A percentile compares a stretch with the other conserved stretches of the same genome.
phyloP scores from a whole-genome alignment of 2,113 vertebrate species.

The Forbesichthys papilliferus region DNA sequence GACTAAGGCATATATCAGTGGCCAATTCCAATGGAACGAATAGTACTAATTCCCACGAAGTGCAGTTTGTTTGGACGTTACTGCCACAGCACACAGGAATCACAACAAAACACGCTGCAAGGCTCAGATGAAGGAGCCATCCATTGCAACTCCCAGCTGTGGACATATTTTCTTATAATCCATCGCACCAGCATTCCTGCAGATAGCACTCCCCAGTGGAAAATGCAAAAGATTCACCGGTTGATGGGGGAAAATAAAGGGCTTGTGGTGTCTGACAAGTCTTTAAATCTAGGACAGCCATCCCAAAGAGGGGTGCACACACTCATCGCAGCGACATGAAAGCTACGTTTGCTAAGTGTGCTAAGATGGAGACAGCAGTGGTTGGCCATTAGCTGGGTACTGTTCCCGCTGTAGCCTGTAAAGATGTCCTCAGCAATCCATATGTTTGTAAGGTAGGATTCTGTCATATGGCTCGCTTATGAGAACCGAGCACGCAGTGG shows the following conservation, averaged over 20 bases:
- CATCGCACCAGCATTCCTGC: conserved; percentile 58
- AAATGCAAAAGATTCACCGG: conserved; percentile 59
- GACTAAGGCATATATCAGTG: conserved; percentile 21
- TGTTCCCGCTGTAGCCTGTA: conserved; percentile 31
- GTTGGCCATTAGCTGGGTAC: conserved; percentile 61
- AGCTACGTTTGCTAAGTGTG: conserved; percentile 59
- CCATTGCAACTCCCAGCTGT: conserved; percentile 69
- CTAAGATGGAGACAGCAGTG: conserved; percentile 54
- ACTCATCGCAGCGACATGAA: conserved; percentile 63
- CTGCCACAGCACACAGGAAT: conserved; percentile 39
- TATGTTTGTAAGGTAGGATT: conserved; percentile 45
- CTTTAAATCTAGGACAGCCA: conserved; percentile 74
- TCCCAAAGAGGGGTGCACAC: conserved; percentile 70
- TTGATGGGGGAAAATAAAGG: conserved; percentile 68
- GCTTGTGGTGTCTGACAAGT: conserved; percentile 68
- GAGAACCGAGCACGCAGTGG: no score
- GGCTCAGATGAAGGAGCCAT: conserved; percentile 63
- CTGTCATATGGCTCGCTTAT: background rate
- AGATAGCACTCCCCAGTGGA: conserved; percentile 58
- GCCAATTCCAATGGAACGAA: conserved; percentile 33
- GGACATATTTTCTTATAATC: conserved; percentile 64
- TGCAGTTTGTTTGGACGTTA: conserved; percentile 40
- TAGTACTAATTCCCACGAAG: conserved; percentile 39
- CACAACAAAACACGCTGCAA: conserved; percentile 61
- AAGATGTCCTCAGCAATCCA: conserved; percentile 39